Percentiles rank a stretch among this genome's conserved stretches.
Evolutionary conservation across 30 jellyfish, hydroid and myxozoan genomes (phyloP).

Genomic region (Chrysaora quinquecirrha): DNA sequence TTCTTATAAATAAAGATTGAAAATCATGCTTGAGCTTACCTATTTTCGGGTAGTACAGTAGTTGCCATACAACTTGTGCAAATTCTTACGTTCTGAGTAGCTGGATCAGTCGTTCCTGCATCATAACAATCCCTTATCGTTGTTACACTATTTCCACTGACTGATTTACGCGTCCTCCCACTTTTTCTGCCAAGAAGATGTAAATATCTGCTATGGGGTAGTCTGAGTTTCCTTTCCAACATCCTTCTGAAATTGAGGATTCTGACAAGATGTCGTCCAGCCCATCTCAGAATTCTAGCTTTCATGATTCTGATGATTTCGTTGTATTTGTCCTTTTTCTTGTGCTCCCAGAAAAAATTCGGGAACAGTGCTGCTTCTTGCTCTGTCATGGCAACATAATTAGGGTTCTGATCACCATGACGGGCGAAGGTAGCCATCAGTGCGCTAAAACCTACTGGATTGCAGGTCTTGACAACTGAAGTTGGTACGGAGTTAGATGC

Average conservation of each 20-base stretch:
- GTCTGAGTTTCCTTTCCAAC: constrained; percentile 6
- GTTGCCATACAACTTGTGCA: constrained; percentile 19
- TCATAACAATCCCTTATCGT: constrained; percentile 1
- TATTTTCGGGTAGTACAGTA: neutral
- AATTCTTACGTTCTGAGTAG: neutral
- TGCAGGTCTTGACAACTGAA: constrained; percentile 34
- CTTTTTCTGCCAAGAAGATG: too few species aligned
- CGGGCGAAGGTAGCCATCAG: neutral
- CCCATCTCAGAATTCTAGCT: constrained; percentile 7
- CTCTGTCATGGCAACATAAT: constrained; percentile 44
- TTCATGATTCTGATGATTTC: constrained; percentile 12
- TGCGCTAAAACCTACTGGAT: neutral
- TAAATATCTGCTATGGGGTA: constrained; percentile 4
- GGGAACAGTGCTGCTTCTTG: constrained; percentile 72
- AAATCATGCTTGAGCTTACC: neutral
- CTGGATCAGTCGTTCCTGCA: constrained; percentile 6
- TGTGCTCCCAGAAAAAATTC: constrained; percentile 28
- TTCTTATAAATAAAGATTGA: too few species aligned
- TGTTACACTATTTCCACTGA: neutral
- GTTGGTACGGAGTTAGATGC: neutral
- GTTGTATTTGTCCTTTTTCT: constrained; percentile 7
- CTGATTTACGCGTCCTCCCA: neutral
- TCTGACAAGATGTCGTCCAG: neutral
- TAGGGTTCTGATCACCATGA: constrained; percentile 23
- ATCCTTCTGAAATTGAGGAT: neutral